phyloP scores from a whole-genome alignment of 1,140 invertebrate genomes.

The Halyomorpha halys region DNA sequence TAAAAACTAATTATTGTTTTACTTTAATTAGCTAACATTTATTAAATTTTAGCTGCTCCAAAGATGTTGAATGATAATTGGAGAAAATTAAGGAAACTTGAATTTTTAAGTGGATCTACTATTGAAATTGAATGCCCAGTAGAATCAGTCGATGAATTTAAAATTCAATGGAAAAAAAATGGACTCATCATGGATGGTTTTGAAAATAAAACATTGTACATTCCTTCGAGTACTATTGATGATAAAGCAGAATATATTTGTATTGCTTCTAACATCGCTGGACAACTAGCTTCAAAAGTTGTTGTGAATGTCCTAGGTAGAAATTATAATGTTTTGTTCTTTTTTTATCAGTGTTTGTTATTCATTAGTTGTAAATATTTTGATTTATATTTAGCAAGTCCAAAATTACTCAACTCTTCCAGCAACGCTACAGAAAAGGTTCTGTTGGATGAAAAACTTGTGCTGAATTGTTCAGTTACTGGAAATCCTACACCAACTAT shows the following conservation, averaged over 20 bases:
- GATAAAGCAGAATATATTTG: constrained; percentile 39
- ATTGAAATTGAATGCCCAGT: constrained; percentile 6
- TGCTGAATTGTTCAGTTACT: constrained; percentile 10
- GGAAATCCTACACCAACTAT: constrained; percentile 17
- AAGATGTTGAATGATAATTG: background rate
- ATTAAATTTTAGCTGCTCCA: constrained; percentile 12
- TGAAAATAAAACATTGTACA: constrained; percentile 9
- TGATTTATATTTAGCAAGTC: background rate
- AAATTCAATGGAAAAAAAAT: constrained; percentile 15
- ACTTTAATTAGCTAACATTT: no score
- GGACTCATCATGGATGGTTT: background rate
- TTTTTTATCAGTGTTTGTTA: background rate
- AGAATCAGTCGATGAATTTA: background rate
- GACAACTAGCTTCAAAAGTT: constrained; percentile 41
- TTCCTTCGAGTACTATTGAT: background rate
- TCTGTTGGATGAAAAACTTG: background rate
- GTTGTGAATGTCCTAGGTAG: constrained; percentile 41
- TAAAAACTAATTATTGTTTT: no score
- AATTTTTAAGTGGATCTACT: background rate
- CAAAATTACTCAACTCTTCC: background rate
- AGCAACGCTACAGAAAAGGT: background rate
- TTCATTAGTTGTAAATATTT: background rate
- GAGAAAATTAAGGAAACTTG: background rate
- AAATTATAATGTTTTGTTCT: constrained; percentile 23
- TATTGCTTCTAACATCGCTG: constrained; percentile 42